Conservation (phyloP, 2,797 vertebrate species). For the Hapalemur alaotrensis region DNA sequence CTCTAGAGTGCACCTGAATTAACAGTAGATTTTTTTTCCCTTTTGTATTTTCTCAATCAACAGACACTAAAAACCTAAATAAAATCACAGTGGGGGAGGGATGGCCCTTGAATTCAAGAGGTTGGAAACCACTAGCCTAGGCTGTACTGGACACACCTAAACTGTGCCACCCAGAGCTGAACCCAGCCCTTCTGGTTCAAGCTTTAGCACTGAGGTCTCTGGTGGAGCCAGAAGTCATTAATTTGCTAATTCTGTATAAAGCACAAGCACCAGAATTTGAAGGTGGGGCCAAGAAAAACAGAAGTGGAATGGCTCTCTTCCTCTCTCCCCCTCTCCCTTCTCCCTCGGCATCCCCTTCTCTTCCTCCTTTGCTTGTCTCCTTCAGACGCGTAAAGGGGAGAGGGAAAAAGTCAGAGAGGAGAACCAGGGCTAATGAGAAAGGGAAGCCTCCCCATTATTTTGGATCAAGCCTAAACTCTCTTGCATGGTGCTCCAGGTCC, state of each 20-base stretch:
- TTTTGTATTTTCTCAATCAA: background rate
- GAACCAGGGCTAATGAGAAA: background rate
- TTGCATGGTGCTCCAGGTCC: background rate
- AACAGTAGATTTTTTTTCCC: background rate
- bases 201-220: background rate
- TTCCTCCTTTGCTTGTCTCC: slow-evolving; percentile 19
- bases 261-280: background rate
- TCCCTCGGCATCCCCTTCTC: background rate
- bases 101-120: background rate
- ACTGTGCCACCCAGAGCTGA: background rate
- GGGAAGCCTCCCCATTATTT: background rate
- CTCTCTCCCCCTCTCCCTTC: background rate
- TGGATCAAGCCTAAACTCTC: too few species aligned
- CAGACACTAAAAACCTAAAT: background rate
- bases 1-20: background rate
- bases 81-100: background rate
- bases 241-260: background rate
- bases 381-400: background rate
- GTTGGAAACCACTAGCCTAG: background rate
- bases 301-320: slow-evolving; percentile 39
- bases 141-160: background rate
- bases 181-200: background rate
- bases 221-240: background rate
- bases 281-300: background rate
- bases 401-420: background rate